phyloP scores from a whole-genome alignment of 2,888 invertebrate genomes.

The Cepaea hortensis region DNA sequence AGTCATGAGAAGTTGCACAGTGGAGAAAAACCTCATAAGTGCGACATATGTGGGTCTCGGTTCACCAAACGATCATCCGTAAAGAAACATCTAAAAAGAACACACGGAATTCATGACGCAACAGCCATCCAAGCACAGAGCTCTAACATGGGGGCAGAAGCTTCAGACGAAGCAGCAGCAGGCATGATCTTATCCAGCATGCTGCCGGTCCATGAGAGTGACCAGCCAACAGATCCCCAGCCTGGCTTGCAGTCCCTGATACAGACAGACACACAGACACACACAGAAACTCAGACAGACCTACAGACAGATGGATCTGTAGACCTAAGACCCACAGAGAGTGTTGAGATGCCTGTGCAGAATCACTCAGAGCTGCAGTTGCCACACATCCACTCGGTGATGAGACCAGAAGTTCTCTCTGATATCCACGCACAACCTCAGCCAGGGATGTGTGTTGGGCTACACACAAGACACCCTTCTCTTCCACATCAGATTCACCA shows the following conservation, averaged over 20 bases:
- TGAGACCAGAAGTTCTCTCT: neutral
- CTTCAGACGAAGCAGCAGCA: neutral
- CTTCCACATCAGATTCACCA: conserved; percentile 4
- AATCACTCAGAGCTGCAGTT: neutral
- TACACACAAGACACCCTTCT: conserved; percentile 1
- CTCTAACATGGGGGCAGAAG: neutral
- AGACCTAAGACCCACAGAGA: neutral
- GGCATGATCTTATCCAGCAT: neutral
- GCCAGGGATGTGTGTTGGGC: neutral
- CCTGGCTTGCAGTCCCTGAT: neutral
- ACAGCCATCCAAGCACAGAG: neutral
- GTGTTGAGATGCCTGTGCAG: neutral
- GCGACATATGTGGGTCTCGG: conserved; percentile 29
- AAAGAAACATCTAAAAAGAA: conserved; percentile 33
- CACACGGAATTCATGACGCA: conserved; percentile 28
- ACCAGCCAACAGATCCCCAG: neutral
- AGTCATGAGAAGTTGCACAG: conserved; percentile 37
- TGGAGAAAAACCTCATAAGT: conserved; percentile 39
- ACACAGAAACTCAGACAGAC: neutral
- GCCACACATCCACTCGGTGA: neutral
- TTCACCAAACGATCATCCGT: conserved; percentile 38
- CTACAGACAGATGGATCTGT: neutral
- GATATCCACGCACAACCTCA: neutral
- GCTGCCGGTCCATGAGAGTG: neutral
- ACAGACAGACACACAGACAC: neutral